These are phyloP conservation scores for Chelonus insularis DNA, from an alignment of 1,140 invertebrate genomes.

Conservation along the genomic window DNA sequence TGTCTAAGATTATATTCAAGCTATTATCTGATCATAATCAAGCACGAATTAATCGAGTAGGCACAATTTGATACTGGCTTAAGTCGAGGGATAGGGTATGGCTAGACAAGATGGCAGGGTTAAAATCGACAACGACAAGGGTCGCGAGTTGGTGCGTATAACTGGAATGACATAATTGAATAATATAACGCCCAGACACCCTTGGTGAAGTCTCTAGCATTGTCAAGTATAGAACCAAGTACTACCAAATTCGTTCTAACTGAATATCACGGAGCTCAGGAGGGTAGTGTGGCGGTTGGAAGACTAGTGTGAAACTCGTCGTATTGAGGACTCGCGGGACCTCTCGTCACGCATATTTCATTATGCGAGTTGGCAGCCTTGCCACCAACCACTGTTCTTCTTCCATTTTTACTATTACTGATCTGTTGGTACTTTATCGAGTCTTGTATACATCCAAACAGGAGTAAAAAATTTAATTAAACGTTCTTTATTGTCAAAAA, in stretches of 20 bases:
- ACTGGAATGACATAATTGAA: slow-evolving; percentile 61
- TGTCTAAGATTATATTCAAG: too few species aligned
- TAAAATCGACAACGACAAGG: slow-evolving; percentile 1
- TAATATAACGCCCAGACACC: slow-evolving; percentile 51
- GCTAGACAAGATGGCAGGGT: slow-evolving; percentile 1
- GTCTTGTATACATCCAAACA: neutral
- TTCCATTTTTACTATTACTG: neutral
- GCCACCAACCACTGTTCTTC: neutral
- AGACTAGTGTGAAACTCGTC: slow-evolving; percentile 37
- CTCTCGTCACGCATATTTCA: slow-evolving; percentile 60
- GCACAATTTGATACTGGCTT: slow-evolving; percentile 57
- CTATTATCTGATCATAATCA: slow-evolving; percentile 53
- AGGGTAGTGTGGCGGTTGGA: too few species aligned
- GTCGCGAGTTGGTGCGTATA: slow-evolving; percentile 47
- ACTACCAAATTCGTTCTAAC: neutral
- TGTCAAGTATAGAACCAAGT: neutral
- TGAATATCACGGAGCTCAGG: too few species aligned
- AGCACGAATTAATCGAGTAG: slow-evolving; percentile 55
- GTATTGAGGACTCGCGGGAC: slow-evolving; percentile 54
- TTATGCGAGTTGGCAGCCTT: slow-evolving; percentile 51
- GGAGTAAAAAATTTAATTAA: neutral
- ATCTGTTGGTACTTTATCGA: neutral
- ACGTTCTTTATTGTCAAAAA: neutral
- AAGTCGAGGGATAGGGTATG: slow-evolving; percentile 11
- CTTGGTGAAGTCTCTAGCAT: neutral